A percentile compares a stretch with the other conserved stretches of the same genome.
Conservation (phyloP, 2,888 invertebrate genomes). For the Pristionchus arcanus region DNA sequence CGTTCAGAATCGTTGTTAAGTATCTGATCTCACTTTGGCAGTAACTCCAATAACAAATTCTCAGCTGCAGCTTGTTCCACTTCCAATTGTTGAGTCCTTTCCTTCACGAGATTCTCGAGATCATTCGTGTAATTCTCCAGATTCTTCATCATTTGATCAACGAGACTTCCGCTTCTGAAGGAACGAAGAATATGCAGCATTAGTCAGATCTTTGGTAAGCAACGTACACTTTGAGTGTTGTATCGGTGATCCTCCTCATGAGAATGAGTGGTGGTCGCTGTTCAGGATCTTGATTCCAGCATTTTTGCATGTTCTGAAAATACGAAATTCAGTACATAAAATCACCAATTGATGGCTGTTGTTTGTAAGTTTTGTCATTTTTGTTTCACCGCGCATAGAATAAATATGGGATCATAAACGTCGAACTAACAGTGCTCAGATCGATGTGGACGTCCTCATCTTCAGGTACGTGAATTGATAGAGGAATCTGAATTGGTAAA, state of each 20-base stretch:
- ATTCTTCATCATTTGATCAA: conserved; percentile 77
- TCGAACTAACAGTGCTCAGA: neutral
- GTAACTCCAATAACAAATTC: conserved; percentile 70
- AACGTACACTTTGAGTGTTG: conserved; percentile 75
- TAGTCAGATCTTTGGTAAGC: neutral
- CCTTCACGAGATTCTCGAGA: conserved; percentile 68
- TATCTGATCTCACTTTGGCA: conserved; percentile 65
- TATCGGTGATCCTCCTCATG: conserved; percentile 74
- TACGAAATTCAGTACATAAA: neutral
- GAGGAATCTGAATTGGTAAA: conserved; percentile 50
- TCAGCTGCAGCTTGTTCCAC: conserved; percentile 71
- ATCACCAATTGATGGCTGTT: too few relatives aligned
- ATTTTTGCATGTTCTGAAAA: neutral
- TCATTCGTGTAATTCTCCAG: conserved; percentile 74
- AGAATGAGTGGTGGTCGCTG: neutral
- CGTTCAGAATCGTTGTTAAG: neutral
- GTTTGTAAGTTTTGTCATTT: too few relatives aligned
- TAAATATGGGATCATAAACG: too few relatives aligned
- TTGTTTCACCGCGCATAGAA: too few relatives aligned
- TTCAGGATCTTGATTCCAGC: neutral
- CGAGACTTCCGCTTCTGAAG: conserved; percentile 72
- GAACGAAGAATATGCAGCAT: neutral
- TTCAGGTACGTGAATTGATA: neutral
- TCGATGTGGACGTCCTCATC: conserved; percentile 51
- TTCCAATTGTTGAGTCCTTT: conserved; percentile 72